phyloP scores from a whole-genome alignment of 2,888 invertebrate species.

The Pristionchus exspectatus region DNA sequence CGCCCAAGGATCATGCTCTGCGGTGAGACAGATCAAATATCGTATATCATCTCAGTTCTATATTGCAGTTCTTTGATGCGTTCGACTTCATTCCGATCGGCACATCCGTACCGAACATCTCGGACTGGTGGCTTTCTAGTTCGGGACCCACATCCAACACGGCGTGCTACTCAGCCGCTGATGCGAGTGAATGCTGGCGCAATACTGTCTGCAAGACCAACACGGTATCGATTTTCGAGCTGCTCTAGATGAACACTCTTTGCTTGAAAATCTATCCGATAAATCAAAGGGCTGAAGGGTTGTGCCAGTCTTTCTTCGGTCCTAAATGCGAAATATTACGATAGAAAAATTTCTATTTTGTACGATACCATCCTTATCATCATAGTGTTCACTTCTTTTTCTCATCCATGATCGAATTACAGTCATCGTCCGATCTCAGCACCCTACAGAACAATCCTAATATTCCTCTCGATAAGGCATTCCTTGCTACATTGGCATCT shows the following conservation, averaged over 20 bases:
- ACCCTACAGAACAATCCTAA: background rate
- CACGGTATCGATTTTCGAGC: background rate
- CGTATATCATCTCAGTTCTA: background rate
- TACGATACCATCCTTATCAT: too few relatives aligned
- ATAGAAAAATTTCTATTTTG: too few relatives aligned
- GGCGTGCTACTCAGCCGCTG: background rate
- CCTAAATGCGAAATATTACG: too few relatives aligned
- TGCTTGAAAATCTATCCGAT: too few relatives aligned
- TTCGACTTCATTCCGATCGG: conserved; percentile 29
- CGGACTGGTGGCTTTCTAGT: background rate
- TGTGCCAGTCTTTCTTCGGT: too few relatives aligned
- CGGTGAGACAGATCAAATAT: background rate
- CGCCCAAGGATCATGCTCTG: too few relatives aligned
- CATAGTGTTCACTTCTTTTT: too few relatives aligned
- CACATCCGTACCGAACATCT: background rate
- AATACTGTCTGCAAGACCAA: background rate
- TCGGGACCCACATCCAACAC: background rate
- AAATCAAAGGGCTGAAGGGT: too few relatives aligned
- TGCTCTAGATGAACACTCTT: too few relatives aligned
- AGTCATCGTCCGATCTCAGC: background rate
- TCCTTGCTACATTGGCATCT: background rate
- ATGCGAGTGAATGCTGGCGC: background rate
- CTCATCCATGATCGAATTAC: too few relatives aligned
- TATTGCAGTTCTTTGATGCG: background rate
- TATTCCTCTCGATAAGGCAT: background rate